Evolutionary conservation across 2,797 vertebrate genomes (phyloP), one percentile per base, ranked within the genome.

Genomic region (Eospalax fontanierii): DNA sequence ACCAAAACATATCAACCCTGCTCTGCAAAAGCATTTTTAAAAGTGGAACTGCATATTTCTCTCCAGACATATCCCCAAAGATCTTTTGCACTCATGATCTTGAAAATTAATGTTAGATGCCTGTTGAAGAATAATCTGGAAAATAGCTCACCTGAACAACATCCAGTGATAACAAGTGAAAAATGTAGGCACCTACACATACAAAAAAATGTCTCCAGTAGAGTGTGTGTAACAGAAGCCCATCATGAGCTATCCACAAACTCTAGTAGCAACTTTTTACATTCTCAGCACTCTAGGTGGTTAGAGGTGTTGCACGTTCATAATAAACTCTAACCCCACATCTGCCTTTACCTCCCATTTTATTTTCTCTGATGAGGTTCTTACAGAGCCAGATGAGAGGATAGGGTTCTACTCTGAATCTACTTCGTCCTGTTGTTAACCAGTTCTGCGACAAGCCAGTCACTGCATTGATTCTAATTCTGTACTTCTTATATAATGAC

Each of bases 291-390:
- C 57, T 86, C 21, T 30, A 57, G 83, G 40, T 92, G 16, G 46
- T 6, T 1, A 16, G 4, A 54, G 22, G 81, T 3, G 18, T 30
- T 68, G 50, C 9, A 80, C 57, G 73, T 46, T 63, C 4, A 8
- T 87, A 74, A 54, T 88, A 89, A 82, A 65, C 85, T 96, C 18
- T 74, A 95, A 54, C n/a, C n/a, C n/a, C n/a, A n/a, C n/a, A n/a
- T n/a, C n/a, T n/a, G n/a, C n/a, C n/a, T n/a, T n/a, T n/a, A n/a
- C n/a, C n/a, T n/a, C n/a, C 19, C 70, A 84, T 38, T 91, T 78
- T 86, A 65, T 93, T 91, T 88, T 71, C 74, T 92, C 16, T 10
- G 9, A 63, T 57, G 8, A 80, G 4, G 18, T 80, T 90, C 33
- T 76, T 73, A 6, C 16, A n/a, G 46, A 89, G 46, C 78, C n/a